Percentiles rank a stretch among this genome's conserved stretches.
Conservation (phyloP, 2,113 vertebrate genomes). For the Ia io region DNA sequence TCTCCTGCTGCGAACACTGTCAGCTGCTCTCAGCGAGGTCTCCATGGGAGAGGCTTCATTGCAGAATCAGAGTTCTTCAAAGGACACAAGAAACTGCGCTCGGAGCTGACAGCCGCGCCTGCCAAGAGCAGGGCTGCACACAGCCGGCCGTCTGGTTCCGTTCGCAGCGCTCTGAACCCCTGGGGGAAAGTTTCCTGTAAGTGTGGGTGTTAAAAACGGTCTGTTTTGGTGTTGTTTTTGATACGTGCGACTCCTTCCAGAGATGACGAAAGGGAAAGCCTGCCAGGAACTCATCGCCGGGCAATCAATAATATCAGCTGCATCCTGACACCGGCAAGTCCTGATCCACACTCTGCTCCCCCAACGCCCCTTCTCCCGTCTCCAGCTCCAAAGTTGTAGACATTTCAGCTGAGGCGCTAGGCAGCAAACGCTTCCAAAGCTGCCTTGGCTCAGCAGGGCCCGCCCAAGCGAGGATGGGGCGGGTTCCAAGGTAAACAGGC, state of each 20-base stretch:
- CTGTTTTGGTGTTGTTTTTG: conserved; percentile 69
- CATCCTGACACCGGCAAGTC: neutral
- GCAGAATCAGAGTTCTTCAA: neutral
- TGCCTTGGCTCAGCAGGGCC: conserved; percentile 50
- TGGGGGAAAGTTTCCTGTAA: conserved; percentile 56
- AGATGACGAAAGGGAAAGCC: neutral
- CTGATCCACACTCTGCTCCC: neutral
- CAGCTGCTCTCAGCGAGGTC: neutral
- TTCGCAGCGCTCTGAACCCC: conserved; percentile 11
- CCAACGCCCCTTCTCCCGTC: neutral
- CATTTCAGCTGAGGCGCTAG: conserved; percentile 22
- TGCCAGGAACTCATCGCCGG: conserved; percentile 40
- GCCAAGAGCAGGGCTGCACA: neutral
- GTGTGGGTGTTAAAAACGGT: conserved; percentile 64
- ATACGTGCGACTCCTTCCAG: conserved; percentile 42
- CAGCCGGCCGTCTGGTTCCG: neutral
- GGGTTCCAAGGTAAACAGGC: conserved; percentile 81
- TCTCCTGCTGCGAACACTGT: rapidly evolving
- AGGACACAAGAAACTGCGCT: neutral
- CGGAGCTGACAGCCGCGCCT: neutral
- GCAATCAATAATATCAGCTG: conserved; percentile 31
- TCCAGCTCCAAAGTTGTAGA: conserved; percentile 28
- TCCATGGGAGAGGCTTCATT: neutral
- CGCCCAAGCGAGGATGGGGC: conserved; percentile 13
- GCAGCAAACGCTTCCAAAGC: conserved; percentile 48